Percentiles rank a stretch among this genome's conserved stretches.
phyloP scores from a whole-genome alignment of 2,888 invertebrate genomes.

The Tribolium freemani region DNA sequence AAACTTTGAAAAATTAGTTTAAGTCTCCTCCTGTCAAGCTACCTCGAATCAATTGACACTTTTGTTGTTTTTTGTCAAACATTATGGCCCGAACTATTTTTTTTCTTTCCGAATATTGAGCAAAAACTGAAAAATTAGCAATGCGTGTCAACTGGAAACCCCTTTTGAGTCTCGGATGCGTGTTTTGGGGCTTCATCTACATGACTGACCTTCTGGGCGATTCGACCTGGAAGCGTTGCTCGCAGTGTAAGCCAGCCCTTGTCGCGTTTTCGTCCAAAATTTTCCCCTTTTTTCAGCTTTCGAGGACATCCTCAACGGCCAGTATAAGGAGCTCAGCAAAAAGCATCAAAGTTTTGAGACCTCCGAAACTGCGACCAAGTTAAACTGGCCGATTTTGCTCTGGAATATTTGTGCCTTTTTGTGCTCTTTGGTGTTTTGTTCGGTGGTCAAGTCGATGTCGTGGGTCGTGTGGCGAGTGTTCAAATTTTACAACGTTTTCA shows the following conservation, averaged over 20 bases:
- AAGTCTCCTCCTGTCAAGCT: constrained; percentile 12
- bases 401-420: constrained; percentile 38
- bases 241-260: constrained; percentile 29
- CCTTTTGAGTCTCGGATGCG: constrained; percentile 29
- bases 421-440: constrained; percentile 37
- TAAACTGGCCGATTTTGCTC: constrained; percentile 20
- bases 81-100: not conserved
- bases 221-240: constrained; percentile 34
- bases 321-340: constrained; percentile 8
- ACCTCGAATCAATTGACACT: constrained; percentile 5
- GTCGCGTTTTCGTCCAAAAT: not conserved
- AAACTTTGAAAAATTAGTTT: no score
- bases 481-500: constrained; percentile 26
- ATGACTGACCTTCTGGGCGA: constrained; percentile 34
- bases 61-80: constrained; percentile 29
- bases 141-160: constrained; percentile 37
- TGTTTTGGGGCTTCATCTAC: constrained; percentile 31
- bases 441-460: constrained; percentile 27
- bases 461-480: constrained; percentile 35
- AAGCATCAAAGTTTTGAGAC: not conserved
- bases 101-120: constrained; percentile 8
- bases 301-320: constrained; percentile 14
- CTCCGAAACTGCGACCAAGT: not conserved
- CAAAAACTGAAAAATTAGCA: constrained; percentile 19
- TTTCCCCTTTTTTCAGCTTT: constrained; percentile 2